These are phyloP conservation scores for Stylophora pistillata DNA, from an alignment of 64 coral and sea anemone species.

Conservation along the genomic window DNA sequence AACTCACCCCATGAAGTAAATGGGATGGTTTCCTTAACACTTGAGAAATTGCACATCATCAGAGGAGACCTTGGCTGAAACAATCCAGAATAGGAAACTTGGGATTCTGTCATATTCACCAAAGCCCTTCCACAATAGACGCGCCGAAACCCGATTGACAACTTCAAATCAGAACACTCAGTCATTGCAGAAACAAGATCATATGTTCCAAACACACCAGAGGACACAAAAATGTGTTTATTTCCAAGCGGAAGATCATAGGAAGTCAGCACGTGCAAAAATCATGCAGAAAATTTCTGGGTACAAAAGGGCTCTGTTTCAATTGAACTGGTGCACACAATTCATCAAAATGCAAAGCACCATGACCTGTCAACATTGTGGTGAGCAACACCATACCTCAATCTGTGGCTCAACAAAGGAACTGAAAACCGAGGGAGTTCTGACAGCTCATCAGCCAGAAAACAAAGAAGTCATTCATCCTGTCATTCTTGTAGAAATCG, in stretches of 20 bases:
- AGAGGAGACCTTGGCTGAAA: conserved; percentile 51
- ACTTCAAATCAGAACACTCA: neutral
- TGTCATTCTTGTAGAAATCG: conserved; percentile 43
- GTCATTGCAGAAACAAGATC: neutral
- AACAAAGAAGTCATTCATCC: conserved; percentile 51
- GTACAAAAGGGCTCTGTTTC: conserved; percentile 44
- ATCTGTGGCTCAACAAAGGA: conserved; percentile 30
- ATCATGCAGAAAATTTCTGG: conserved; percentile 53
- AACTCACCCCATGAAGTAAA: conserved; percentile 15
- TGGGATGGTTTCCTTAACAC: conserved; percentile 42
- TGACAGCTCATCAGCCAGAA: conserved; percentile 37
- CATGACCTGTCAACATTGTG: conserved; percentile 17
- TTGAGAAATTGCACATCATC: conserved; percentile 46
- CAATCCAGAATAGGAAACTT: conserved; percentile 42
- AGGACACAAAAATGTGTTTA: conserved; percentile 21
- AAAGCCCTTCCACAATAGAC: neutral
- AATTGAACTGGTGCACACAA: conserved; percentile 48
- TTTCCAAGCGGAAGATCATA: conserved; percentile 17
- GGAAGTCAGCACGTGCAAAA: neutral
- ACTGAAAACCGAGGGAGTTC: neutral
- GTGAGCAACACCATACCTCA: conserved; percentile 12
- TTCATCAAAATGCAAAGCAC: conserved; percentile 32
- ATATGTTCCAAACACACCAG: neutral
- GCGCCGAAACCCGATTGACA: neutral
- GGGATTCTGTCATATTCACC: neutral